Percentiles rank a stretch among this genome's conserved stretches.
phyloP scores from a whole-genome alignment of 2,888 invertebrate genomes.

The Holacanthella duospinosa region DNA sequence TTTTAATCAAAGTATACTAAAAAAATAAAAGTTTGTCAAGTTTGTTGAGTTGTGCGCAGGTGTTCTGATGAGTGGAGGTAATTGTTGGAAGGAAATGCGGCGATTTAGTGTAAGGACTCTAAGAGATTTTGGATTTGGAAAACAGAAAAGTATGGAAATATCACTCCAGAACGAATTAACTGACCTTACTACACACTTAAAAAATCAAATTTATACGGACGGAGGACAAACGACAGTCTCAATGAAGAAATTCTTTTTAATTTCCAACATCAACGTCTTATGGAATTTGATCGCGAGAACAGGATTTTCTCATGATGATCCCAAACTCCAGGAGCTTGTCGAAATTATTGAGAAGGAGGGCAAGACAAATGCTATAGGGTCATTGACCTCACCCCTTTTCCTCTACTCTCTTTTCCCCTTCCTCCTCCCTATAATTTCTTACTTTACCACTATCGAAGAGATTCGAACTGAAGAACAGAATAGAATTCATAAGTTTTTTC shows the following conservation, averaged over 20 bases:
- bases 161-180: conserved; percentile 28
- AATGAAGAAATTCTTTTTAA: conserved; percentile 27
- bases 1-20: background rate
- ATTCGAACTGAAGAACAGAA: no score
- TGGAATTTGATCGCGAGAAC: conserved; percentile 34
- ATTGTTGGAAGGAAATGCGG: conserved; percentile 34
- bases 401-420: no score
- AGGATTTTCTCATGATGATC: conserved; percentile 29
- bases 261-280: conserved; percentile 30
- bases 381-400: conserved; percentile 11
- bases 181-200: conserved; percentile 17
- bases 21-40: conserved; percentile 30
- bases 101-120: conserved; percentile 35
- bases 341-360: conserved; percentile 20
- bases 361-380: conserved; percentile 15
- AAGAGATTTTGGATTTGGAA: conserved; percentile 37
- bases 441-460: no score
- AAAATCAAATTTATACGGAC: background rate
- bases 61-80: no score
- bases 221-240: conserved; percentile 8
- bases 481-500: no score
- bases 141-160: conserved; percentile 27
- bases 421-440: no score
- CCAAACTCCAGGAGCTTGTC: conserved; percentile 18
- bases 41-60: no score